These are phyloP conservation scores for Knipowitschia caucasica DNA, from an alignment of 2,797 vertebrate species.

Conservation along the genomic window DNA sequence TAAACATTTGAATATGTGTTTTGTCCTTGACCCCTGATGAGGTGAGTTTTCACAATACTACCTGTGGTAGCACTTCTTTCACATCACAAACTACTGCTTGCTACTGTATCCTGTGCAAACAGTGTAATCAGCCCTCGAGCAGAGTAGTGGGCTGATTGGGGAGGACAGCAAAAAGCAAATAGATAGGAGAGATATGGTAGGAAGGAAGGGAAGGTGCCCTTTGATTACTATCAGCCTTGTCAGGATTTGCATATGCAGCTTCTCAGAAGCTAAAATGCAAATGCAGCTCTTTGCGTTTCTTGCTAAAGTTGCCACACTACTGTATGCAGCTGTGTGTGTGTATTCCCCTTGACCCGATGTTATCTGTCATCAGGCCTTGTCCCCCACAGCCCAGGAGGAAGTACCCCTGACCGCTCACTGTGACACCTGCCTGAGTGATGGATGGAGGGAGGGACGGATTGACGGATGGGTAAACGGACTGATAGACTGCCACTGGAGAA, in stretches of 20 bases:
- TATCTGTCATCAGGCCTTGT: constrained; percentile 69
- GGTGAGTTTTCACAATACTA: neutral
- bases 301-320: constrained; percentile 54
- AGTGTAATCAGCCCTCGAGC: constrained; percentile 39
- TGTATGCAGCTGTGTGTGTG: constrained; percentile 32
- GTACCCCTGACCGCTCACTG: constrained; percentile 54
- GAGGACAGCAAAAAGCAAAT: constrained; percentile 27
- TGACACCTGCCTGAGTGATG: constrained; percentile 67
- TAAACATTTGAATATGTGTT: too few species aligned
- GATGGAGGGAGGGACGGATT: constrained; percentile 50
- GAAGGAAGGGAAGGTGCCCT: constrained; percentile 69
- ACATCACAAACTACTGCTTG: constrained; percentile 5
- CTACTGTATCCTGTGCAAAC: constrained; percentile 29
- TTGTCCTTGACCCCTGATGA: neutral
- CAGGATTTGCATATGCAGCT: constrained; percentile 87
- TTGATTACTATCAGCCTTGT: constrained; percentile 80
- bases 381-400: constrained; percentile 56
- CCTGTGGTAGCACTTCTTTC: neutral
- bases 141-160: constrained; percentile 30
- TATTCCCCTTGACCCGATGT: constrained; percentile 62
- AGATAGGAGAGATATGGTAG: constrained; percentile 23
- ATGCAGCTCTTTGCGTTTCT: constrained; percentile 67
- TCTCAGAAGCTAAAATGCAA: constrained; percentile 84
- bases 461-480: constrained; percentile 54
- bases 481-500: constrained; percentile 50